phyloP scores from a whole-genome alignment of 2,113 vertebrate genomes.

The Tachysurus fulvidraco region DNA sequence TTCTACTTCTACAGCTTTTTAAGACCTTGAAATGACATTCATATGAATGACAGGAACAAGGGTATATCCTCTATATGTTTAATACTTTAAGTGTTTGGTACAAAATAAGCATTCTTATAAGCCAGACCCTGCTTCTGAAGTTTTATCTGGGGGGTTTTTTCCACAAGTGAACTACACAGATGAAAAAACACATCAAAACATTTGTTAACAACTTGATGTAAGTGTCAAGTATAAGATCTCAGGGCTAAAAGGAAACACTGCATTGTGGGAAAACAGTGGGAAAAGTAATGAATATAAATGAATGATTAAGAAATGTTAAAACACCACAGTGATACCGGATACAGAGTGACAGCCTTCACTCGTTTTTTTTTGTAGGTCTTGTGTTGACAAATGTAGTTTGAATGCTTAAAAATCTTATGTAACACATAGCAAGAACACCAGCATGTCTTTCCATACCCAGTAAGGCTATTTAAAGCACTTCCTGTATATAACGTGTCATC shows the following conservation, averaged over 20 bases:
- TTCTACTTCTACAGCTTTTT: background rate
- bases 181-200: background rate
- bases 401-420: background rate
- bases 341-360: background rate
- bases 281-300: background rate
- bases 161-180: conserved; percentile 2
- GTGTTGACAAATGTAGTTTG: background rate
- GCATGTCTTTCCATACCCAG: background rate
- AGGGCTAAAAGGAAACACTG: background rate
- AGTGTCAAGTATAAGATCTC: background rate
- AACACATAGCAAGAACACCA: background rate
- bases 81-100: background rate
- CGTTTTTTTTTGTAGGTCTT: background rate
- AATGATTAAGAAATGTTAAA: background rate
- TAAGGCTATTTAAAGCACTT: background rate
- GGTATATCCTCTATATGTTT: background rate
- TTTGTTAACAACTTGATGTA: background rate
- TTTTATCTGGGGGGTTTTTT: background rate
- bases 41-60: background rate
- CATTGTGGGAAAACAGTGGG: background rate
- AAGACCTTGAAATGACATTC: background rate
- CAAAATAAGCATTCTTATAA: background rate
- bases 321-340: background rate
- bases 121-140: background rate
- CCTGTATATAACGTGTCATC: too few relatives aligned